A percentile compares a stretch with the other conserved stretches of the same genome.
Evolutionary conservation across 2,113 vertebrate species (phyloP).

Genomic region (Pagrus major): DNA sequence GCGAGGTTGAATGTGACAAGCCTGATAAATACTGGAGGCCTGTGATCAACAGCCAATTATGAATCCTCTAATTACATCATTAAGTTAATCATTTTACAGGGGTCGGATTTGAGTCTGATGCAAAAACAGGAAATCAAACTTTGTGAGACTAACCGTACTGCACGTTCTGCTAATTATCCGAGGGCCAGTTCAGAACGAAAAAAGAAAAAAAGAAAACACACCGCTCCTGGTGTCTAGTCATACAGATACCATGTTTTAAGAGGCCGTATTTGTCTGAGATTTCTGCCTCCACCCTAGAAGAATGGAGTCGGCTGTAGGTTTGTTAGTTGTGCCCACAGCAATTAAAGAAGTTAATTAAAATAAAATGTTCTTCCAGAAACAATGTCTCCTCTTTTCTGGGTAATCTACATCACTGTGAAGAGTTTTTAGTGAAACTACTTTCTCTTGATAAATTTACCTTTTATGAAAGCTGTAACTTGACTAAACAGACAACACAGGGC

Average conservation of each 20-base stretch:
- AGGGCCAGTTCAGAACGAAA: neutral
- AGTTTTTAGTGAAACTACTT: neutral
- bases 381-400: neutral
- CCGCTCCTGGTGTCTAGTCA: neutral
- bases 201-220: neutral
- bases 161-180: neutral
- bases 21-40: conserved; percentile 27
- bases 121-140: conserved; percentile 46
- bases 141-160: neutral
- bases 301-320: neutral
- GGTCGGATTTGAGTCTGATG: conserved; percentile 21
- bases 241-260: neutral
- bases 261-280: neutral
- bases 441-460: neutral
- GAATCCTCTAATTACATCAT: conserved; percentile 48
- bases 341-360: neutral
- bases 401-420: neutral
- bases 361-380: neutral
- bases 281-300: neutral
- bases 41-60: conserved; percentile 49
- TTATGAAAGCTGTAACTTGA: neutral
- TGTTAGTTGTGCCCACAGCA: neutral
- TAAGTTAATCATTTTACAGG: conserved; percentile 44
- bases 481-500: neutral
- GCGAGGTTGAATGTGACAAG: conserved; percentile 30